Conservation (phyloP, 2,888 invertebrate genomes). For the Patella ulyssiponensis region DNA sequence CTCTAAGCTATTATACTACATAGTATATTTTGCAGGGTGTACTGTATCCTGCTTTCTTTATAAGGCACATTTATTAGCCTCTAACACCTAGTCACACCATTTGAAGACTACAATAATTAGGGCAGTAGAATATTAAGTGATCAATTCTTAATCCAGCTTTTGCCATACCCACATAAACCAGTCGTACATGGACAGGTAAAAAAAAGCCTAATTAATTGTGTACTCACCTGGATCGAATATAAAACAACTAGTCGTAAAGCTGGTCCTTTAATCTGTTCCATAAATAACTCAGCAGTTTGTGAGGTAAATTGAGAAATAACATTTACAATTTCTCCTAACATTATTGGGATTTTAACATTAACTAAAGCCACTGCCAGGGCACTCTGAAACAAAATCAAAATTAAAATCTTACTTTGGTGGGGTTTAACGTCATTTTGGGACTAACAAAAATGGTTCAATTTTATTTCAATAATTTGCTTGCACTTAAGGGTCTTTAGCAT, state of each 20-base stretch:
- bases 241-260: constrained; percentile 80
- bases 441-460: too few relatives aligned
- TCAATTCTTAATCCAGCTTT: not conserved
- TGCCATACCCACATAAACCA: too few relatives aligned
- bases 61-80: too few relatives aligned
- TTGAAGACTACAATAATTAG: too few relatives aligned
- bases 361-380: constrained; percentile 88
- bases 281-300: constrained; percentile 50
- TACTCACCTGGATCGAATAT: constrained; percentile 82
- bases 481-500: too few relatives aligned
- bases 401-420: too few relatives aligned
- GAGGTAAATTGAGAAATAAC: constrained; percentile 76
- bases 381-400: constrained; percentile 78
- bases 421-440: too few relatives aligned
- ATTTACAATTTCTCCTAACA: constrained; percentile 88
- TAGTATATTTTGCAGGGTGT: too few relatives aligned
- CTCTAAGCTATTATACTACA: too few relatives aligned
- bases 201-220: not conserved
- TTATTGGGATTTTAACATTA: constrained; percentile 90
- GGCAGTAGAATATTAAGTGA: not conserved
- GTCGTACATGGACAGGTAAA: not conserved
- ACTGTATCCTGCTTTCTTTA: too few relatives aligned
- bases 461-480: too few relatives aligned
- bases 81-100: too few relatives aligned
- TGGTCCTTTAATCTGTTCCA: constrained; percentile 75